These are phyloP conservation scores for Poecile atricapillus DNA, from an alignment of 2,113 vertebrate species.

Conservation along the genomic window DNA sequence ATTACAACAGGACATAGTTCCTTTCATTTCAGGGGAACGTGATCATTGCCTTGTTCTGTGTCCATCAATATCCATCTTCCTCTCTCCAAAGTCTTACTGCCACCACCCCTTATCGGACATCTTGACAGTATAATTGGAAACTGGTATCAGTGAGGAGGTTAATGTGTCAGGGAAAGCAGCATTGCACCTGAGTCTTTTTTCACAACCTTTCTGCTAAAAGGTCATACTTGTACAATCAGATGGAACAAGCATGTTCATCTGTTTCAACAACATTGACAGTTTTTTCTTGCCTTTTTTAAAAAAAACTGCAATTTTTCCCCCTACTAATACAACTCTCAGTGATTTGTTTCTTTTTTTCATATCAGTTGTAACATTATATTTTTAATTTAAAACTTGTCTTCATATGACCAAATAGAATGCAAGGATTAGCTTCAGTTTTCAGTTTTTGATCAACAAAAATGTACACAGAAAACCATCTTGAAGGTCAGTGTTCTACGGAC, in stretches of 20 bases:
- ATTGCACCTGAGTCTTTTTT: neutral
- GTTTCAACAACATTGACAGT: neutral
- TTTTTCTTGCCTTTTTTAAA: neutral
- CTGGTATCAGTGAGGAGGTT: neutral
- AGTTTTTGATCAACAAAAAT: neutral
- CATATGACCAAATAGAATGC: neutral
- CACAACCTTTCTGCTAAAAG: neutral
- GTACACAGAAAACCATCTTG: neutral
- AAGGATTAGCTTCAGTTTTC: neutral
- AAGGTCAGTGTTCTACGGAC: neutral
- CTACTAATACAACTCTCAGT: neutral
- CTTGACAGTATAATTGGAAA: slow-evolving; percentile 20
- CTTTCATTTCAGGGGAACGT: neutral
- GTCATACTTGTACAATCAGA: slow-evolving; percentile 23
- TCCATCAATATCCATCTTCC: neutral
- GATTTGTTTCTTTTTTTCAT: neutral
- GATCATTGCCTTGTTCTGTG: neutral
- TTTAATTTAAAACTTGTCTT: neutral
- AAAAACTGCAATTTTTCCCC: neutral
- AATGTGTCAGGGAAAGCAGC: neutral
- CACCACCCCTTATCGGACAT: neutral
- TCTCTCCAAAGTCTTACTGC: neutral
- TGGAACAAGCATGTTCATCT: neutral
- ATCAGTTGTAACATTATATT: neutral
- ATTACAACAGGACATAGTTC: neutral